Conservation (phyloP, 2,113 vertebrate genomes). For the Nycticryphes semicollaris region DNA sequence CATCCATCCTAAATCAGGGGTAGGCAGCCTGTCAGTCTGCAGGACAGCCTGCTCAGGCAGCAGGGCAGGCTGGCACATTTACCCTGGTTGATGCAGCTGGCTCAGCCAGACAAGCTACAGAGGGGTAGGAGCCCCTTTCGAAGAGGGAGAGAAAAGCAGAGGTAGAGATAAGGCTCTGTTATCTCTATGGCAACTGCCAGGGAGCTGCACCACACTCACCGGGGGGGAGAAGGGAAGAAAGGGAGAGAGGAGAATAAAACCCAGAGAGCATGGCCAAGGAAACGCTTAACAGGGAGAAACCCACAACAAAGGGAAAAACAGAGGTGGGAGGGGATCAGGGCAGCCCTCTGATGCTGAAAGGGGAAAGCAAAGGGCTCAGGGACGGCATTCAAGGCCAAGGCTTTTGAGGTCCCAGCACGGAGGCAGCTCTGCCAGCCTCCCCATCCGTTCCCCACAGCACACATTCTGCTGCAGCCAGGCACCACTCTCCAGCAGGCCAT, state of each 20-base stretch:
- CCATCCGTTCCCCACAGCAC: rapidly evolving
- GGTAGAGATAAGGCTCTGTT: background rate
- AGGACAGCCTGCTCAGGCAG: background rate
- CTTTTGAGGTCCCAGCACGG: background rate
- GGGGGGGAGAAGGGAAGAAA: background rate
- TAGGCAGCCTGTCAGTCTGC: background rate
- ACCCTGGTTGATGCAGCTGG: background rate
- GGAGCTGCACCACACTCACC: background rate
- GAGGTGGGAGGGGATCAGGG: background rate
- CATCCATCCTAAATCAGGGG: background rate
- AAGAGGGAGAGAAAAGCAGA: background rate
- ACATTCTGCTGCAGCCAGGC: background rate
- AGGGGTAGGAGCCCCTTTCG: background rate
- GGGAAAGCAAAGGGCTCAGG: background rate
- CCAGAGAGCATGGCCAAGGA: background rate
- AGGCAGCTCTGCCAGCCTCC: background rate
- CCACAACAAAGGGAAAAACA: background rate
- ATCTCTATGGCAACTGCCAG: constrained; percentile 28
- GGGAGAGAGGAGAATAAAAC: background rate
- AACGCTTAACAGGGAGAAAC: background rate
- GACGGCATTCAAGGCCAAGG: background rate
- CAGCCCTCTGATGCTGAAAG: background rate
- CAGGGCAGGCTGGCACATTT: background rate
- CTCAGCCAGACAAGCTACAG: background rate
- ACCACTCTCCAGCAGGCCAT: background rate